Evolutionary conservation across 2,888 invertebrate genomes (phyloP).

Genomic region (Petrophora chlorosata): DNA sequence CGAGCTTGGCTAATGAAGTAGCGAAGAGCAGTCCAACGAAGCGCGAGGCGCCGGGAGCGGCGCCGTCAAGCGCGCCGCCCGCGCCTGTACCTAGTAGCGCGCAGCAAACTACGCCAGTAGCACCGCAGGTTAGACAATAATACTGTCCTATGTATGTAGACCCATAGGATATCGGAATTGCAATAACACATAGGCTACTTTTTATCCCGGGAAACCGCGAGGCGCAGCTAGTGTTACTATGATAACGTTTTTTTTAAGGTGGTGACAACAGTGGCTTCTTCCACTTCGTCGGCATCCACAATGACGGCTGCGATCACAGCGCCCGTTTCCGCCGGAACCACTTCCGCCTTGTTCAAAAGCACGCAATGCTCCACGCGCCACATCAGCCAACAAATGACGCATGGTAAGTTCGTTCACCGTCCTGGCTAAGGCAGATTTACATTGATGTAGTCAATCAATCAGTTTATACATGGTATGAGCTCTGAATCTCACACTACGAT

Average conservation of each 20-base stretch:
- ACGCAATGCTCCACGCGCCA: conserved; percentile 56
- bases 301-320: conserved; percentile 51
- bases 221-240: too few species aligned
- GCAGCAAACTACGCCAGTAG: conserved; percentile 52
- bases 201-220: too few species aligned
- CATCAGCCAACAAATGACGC: conserved; percentile 58
- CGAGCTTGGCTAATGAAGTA: neutral
- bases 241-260: conserved; percentile 49
- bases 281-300: conserved; percentile 53
- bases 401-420: conserved; percentile 47
- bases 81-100: conserved; percentile 52
- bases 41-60: conserved; percentile 3
- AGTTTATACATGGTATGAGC: too few species aligned
- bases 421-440: too few species aligned
- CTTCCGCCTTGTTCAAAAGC: conserved; percentile 56
- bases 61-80: conserved; percentile 28
- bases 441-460: too few species aligned
- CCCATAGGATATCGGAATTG: too few species aligned
- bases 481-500: too few species aligned
- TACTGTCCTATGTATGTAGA: too few species aligned
- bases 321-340: conserved; percentile 44
- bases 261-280: conserved; percentile 63
- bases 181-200: too few species aligned
- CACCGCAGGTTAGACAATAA: conserved; percentile 52
- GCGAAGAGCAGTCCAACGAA: conserved; percentile 7